phyloP scores from a whole-genome alignment of 1,140 invertebrate species.

The Lepidurus apus region DNA sequence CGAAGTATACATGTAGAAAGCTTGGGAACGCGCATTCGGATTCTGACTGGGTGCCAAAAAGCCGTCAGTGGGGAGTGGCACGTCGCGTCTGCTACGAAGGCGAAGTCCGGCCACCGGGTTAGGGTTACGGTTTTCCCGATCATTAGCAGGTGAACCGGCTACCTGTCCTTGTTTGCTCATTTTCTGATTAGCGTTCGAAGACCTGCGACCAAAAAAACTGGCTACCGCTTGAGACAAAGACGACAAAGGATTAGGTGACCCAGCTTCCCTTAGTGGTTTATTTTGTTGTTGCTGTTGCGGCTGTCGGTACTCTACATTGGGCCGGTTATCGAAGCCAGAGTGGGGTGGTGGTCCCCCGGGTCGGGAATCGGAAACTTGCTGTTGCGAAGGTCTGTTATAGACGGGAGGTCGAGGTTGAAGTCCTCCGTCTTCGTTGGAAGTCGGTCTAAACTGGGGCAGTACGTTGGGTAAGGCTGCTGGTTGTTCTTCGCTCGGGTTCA shows the following conservation, averaged over 20 bases:
- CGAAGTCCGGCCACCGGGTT: background rate
- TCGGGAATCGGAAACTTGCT: background rate
- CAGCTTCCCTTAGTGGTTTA: constrained; percentile 23
- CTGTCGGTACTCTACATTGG: background rate
- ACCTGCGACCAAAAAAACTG: constrained; percentile 32
- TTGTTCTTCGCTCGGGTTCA: background rate
- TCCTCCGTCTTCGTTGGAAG: constrained; percentile 25
- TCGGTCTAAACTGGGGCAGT: constrained; percentile 31
- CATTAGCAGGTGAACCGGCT: background rate
- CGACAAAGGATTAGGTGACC: constrained; percentile 28
- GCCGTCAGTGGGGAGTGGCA: background rate
- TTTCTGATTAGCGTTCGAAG: constrained; percentile 5
- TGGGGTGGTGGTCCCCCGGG: background rate
- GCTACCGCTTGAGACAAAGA: constrained; percentile 33
- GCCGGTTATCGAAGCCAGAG: background rate
- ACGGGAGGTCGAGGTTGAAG: constrained; percentile 24
- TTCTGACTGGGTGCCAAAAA: background rate
- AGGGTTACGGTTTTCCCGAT: background rate
- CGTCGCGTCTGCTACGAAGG: background rate
- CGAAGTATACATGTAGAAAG: constrained; percentile 29
- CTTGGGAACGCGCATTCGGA: background rate
- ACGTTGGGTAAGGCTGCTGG: constrained; percentile 26
- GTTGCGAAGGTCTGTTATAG: background rate
- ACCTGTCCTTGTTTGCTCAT: background rate
- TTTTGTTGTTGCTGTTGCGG: constrained; percentile 1